These are phyloP conservation scores for Fopius arisanus DNA, from an alignment of 1,140 invertebrate species.

Conservation along the genomic window DNA sequence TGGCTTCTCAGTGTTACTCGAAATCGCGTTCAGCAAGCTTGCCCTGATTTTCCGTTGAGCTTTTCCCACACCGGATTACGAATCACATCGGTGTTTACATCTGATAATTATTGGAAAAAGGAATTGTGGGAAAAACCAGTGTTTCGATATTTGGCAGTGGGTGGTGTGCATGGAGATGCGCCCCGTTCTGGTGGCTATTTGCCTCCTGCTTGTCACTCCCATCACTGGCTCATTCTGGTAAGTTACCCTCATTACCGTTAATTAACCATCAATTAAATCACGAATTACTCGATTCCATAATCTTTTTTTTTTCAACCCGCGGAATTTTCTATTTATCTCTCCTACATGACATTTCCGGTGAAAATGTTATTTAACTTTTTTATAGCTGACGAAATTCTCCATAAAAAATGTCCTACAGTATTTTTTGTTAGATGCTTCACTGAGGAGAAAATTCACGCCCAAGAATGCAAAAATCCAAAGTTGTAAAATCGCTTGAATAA, in stretches of 20 bases:
- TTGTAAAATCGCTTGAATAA: too few relatives aligned
- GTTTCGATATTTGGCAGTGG: neutral
- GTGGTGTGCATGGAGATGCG: conserved; percentile 67
- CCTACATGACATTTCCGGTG: too few relatives aligned
- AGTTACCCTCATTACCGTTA: conserved; percentile 48
- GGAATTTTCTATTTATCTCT: neutral
- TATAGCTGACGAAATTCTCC: neutral
- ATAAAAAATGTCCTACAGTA: neutral
- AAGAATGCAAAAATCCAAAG: too few relatives aligned
- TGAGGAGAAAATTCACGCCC: too few relatives aligned
- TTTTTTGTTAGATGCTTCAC: too few relatives aligned
- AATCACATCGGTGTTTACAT: too few relatives aligned
- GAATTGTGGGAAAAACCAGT: neutral
- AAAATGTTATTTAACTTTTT: neutral
- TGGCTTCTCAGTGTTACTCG: conserved; percentile 9
- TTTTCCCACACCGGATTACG: too few relatives aligned
- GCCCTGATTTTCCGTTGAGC: neutral
- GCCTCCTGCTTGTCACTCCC: conserved; percentile 71
- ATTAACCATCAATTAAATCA: neutral
- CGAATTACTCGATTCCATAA: neutral
- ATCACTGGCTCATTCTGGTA: conserved; percentile 73
- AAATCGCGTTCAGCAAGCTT: neutral
- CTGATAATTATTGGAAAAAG: too few relatives aligned
- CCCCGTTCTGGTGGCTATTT: conserved; percentile 70
- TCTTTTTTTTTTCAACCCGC: too few relatives aligned